Evolutionary conservation across 2,113 vertebrate genomes (phyloP).

Genomic region (Piprites chloris): DNA sequence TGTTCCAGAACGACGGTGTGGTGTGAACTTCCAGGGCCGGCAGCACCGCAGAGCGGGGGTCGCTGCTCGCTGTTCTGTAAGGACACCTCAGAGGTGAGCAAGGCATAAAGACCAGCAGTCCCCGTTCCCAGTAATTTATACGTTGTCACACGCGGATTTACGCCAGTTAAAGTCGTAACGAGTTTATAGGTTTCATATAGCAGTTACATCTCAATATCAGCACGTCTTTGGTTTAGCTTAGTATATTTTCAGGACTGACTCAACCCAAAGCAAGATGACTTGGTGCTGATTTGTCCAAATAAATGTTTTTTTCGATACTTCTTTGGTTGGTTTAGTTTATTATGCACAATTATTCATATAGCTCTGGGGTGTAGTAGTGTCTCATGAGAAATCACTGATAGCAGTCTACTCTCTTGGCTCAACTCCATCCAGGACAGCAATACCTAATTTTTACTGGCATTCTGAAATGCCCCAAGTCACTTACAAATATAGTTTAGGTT

Average conservation of each 20-base stretch:
- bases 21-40: background rate
- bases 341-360: background rate
- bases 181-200: background rate
- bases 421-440: background rate
- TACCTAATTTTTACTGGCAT: background rate
- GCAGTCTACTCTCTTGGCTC: background rate
- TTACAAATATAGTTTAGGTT: background rate
- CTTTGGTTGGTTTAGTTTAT: background rate
- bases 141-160: background rate
- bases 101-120: background rate
- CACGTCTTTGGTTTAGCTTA: background rate
- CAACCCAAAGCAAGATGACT: background rate
- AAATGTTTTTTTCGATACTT: background rate
- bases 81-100: background rate
- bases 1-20: background rate
- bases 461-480: background rate
- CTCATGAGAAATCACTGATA: background rate
- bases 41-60: background rate
- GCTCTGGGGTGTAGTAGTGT: background rate
- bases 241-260: background rate
- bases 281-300: background rate
- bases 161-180: too few species aligned
- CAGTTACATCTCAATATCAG: background rate
- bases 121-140: fast-evolving
- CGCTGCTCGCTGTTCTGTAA: background rate